Evolutionary conservation across 2,113 vertebrate genomes (phyloP).

Genomic region (Athene cunicularia): DNA sequence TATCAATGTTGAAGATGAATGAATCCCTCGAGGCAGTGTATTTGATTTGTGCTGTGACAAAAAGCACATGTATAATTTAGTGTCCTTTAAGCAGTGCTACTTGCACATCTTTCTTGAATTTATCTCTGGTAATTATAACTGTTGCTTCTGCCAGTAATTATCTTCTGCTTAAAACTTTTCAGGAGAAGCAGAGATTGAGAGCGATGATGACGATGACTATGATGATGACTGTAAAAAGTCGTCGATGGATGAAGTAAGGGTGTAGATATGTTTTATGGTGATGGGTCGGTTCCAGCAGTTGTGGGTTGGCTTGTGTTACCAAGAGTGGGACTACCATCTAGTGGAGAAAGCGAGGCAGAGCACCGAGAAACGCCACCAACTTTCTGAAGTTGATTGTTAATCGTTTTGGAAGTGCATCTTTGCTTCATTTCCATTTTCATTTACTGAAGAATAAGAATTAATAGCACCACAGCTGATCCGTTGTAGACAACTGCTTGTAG

Average conservation of each 20-base stretch:
- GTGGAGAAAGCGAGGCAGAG: slow-evolving; percentile 13
- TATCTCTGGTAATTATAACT: background rate
- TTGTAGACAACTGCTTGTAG: background rate
- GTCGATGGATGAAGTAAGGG: slow-evolving; percentile 93
- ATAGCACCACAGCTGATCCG: background rate
- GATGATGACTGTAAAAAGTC: slow-evolving; percentile 98
- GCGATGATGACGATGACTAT: slow-evolving; percentile 93
- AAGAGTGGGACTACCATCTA: slow-evolving; percentile 69
- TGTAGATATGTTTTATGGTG: background rate
- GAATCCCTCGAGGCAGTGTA: background rate
- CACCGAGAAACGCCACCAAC: background rate
- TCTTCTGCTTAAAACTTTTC: slow-evolving; percentile 54
- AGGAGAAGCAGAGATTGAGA: slow-evolving; percentile 95
- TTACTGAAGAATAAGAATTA: background rate
- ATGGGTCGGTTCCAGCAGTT: background rate
- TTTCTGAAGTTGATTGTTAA: background rate
- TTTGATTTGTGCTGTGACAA: background rate
- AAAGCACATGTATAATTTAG: background rate
- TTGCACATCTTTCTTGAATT: background rate
- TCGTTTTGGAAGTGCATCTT: background rate
- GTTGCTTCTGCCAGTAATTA: background rate
- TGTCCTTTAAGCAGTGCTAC: background rate
- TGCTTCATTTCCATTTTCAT: background rate
- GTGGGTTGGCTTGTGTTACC: background rate
- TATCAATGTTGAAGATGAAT: background rate